Evolutionary conservation across 30 jellyfish, hydroid and myxozoan species (phyloP), one percentile per base, ranked within the genome.

Genomic region (Turritopsis rubra): DNA sequence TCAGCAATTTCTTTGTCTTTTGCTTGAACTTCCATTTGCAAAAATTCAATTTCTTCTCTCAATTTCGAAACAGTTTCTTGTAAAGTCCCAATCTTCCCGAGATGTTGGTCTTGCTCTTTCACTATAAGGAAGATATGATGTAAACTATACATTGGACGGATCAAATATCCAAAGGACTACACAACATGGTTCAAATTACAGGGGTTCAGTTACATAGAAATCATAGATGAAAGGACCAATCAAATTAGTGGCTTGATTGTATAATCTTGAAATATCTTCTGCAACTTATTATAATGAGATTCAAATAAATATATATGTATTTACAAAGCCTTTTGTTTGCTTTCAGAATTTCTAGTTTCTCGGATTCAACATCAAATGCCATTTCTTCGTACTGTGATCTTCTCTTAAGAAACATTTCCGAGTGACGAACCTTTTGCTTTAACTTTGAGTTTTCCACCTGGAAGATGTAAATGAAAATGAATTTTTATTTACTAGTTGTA

Each of bases 371-470:
- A 26, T 86, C 85, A 25, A 79, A 29, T 1, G 74, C 85, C 25
- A 54, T 27, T 52, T 79, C 86, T 27, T 79, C 71, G 26, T 26
- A 68, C 8, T 28, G 73, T 13, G 85, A 29, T 29, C 53, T 31
- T 71, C 75, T 70, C 71, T 71, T 68, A 16, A 71, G 30, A 28
- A 82, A 82, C 73, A 82, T 13, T 54, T 82, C 88, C 18, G 88
- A 82, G 85, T 82, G 88, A 5, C 88, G 88, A 18, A 82, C 83
- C 0, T 82, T 82, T 66, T 82, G 88, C 87, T 82, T 82, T 28
- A 82, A 66, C 31, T 82, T 82, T 4, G 52, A 24, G 78, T 82
- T 82, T 71, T 82, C 88, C 71, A 82, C 85, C 88, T 82, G 73
- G 16, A 18, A 54, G n/a, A 7, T 17, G 21, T 8, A 3, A n/a